Percentiles rank a stretch among this genome's conserved stretches.
These are phyloP conservation scores for Apis florea DNA, from an alignment of 1,140 invertebrate species.

Conservation along the genomic window DNA sequence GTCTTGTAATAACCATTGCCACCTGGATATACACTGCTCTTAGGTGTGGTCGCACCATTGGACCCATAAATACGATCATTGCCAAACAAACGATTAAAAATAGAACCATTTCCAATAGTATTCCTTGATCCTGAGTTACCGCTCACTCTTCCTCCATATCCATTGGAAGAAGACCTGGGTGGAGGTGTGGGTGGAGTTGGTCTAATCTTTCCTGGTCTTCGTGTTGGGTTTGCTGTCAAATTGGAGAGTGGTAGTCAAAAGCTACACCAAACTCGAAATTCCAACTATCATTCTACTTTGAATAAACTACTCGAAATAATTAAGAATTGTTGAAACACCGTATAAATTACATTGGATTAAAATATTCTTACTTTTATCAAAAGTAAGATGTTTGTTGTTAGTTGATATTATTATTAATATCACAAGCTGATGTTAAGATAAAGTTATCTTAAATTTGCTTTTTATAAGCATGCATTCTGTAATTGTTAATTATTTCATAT, in stretches of 20 bases:
- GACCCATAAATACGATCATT: constrained; percentile 47
- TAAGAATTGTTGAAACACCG: neutral
- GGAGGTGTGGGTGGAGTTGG: constrained; percentile 65
- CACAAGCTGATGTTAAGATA: neutral
- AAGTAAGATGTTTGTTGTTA: neutral
- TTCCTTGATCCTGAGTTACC: constrained; percentile 69
- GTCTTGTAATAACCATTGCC: constrained; percentile 67
- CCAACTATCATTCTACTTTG: neutral
- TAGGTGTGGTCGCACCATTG: constrained; percentile 51
- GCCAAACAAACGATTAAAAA: constrained; percentile 70
- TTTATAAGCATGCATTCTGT: constrained; percentile 7
- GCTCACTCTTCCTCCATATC: constrained; percentile 47
- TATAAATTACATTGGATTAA: neutral
- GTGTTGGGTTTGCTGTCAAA: constrained; percentile 49
- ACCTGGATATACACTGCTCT: constrained; percentile 44
- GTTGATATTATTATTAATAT: constrained; percentile 17
- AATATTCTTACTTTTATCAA: neutral
- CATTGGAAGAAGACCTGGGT: constrained; percentile 66
- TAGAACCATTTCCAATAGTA: constrained; percentile 67
- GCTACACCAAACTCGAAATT: neutral
- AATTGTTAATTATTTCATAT: neutral
- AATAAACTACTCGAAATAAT: neutral
- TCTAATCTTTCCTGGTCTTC: constrained; percentile 16
- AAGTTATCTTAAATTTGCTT: neutral
- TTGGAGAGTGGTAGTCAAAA: constrained; percentile 49